A percentile compares a stretch with the other conserved stretches of the same genome.
Conservation (phyloP, 2,888 invertebrate genomes). For the Campoletis raptor region DNA sequence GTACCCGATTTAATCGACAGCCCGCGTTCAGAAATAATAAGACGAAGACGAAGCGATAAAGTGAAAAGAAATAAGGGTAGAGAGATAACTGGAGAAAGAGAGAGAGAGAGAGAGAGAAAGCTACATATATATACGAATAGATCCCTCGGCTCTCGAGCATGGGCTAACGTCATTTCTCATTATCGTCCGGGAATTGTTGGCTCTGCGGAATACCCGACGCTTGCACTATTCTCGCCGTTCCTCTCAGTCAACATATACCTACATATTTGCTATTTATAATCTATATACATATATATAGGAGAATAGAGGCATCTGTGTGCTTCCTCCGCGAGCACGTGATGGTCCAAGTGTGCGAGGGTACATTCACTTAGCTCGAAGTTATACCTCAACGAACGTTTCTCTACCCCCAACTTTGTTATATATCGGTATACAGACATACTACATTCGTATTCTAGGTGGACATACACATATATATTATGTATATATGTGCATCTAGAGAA, state of each 20-base stretch:
- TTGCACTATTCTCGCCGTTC: constrained; percentile 49
- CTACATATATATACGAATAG: constrained; percentile 24
- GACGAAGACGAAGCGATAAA: constrained; percentile 41
- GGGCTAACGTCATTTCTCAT: constrained; percentile 69
- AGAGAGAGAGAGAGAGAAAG: constrained; percentile 16
- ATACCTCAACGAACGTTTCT: constrained; percentile 53
- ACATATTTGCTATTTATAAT: constrained; percentile 15
- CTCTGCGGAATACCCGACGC: constrained; percentile 63
- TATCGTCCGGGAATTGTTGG: constrained; percentile 67
- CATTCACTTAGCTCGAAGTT: constrained; percentile 62
- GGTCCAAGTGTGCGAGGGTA: constrained; percentile 47
- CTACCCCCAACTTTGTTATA: constrained; percentile 28
- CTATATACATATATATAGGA: neutral
- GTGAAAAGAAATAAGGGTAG: neutral
- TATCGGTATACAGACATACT: neutral
- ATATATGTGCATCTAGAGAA: constrained; percentile 12
- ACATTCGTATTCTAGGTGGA: neutral
- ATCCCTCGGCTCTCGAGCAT: constrained; percentile 57
- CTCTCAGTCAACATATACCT: neutral
- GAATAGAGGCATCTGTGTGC: constrained; percentile 17
- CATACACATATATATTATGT: neutral
- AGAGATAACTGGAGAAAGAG: neutral
- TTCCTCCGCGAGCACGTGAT: constrained; percentile 38
- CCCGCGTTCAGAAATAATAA: constrained; percentile 43
- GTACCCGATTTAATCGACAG: constrained; percentile 60